Conservation (phyloP, 2,888 invertebrate genomes). For the Tetrapedia diversipes region DNA sequence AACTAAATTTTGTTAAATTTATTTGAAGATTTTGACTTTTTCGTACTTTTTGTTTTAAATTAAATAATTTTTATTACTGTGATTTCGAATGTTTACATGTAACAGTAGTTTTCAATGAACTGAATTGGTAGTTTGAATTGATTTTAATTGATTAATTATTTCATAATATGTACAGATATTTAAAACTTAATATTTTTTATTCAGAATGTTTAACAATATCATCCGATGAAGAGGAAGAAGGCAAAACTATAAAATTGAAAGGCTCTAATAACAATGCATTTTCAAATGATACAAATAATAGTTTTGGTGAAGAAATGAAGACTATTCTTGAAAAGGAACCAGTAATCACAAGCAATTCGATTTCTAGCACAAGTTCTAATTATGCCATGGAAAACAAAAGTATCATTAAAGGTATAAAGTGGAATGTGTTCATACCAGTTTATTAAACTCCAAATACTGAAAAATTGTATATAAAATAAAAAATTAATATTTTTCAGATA, state of each 20-base stretch:
- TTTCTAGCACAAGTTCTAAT: slow-evolving; percentile 53
- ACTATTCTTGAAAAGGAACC: slow-evolving; percentile 81
- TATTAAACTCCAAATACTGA: neutral
- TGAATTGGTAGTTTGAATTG: no score
- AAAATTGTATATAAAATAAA: slow-evolving; percentile 36
- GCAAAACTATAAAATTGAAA: slow-evolving; percentile 60
- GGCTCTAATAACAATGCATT: slow-evolving; percentile 50
- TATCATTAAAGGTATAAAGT: slow-evolving; percentile 47
- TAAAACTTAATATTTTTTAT: slow-evolving; percentile 36
- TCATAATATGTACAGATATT: neutral
- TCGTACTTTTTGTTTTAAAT: neutral
- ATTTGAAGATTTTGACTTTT: no score
- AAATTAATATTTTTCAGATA: slow-evolving; percentile 74
- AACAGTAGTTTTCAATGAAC: neutral
- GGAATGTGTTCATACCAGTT: neutral
- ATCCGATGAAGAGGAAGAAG: slow-evolving; percentile 82
- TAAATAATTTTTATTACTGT: neutral
- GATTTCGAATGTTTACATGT: neutral
- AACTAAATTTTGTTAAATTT: no score
- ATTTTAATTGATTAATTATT: no score
- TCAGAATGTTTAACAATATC: slow-evolving; percentile 82
- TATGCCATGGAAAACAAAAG: slow-evolving; percentile 51
- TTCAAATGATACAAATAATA: slow-evolving; percentile 54
- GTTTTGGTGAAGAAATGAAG: slow-evolving; percentile 68
- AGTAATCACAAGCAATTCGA: slow-evolving; percentile 77